Evolutionary conservation across 2,888 invertebrate species (phyloP).

Genomic region (Thymelicus lineola): DNA sequence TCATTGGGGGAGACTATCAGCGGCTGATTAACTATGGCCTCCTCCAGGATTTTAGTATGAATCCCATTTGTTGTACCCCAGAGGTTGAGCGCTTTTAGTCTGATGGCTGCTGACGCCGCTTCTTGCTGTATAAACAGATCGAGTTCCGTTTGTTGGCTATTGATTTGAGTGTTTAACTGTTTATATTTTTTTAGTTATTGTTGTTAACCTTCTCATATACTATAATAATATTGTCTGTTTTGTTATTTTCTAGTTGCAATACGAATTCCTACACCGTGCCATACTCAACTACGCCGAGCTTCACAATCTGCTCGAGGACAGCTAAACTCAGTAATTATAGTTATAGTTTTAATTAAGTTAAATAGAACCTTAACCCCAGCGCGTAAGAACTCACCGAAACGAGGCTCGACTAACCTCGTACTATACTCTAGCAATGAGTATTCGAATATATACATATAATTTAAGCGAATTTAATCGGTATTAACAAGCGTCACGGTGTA

Average conservation of each 20-base stretch:
- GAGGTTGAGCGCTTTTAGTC: too few species aligned
- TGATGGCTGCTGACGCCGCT: too few species aligned
- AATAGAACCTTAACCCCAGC: conserved; percentile 17
- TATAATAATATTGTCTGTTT: background rate
- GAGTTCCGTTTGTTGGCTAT: too few species aligned
- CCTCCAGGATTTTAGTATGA: too few species aligned
- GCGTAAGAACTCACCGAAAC: conserved; percentile 18
- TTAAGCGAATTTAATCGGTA: conserved; percentile 35
- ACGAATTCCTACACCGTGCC: conserved; percentile 96
- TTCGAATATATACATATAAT: conserved; percentile 21
- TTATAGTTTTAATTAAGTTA: conserved; percentile 15
- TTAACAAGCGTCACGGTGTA: conserved; percentile 31
- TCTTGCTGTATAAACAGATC: too few species aligned
- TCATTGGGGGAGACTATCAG: too few species aligned
- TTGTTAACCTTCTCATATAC: too few species aligned
- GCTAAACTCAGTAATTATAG: conserved; percentile 61
- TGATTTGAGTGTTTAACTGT: too few species aligned
- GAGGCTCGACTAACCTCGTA: conserved; percentile 22
- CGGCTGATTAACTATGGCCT: too few species aligned
- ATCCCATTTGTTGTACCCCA: too few species aligned
- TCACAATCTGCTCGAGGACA: conserved; percentile 90
- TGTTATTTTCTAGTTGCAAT: conserved; percentile 90
- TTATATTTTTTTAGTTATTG: too few species aligned
- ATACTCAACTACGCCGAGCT: conserved; percentile 95
- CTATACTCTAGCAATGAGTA: too few species aligned